A percentile compares a stretch with the other conserved stretches of the same genome.
phyloP scores from a whole-genome alignment of 2,888 invertebrate genomes.

The Ceriagrion tenellum region DNA sequence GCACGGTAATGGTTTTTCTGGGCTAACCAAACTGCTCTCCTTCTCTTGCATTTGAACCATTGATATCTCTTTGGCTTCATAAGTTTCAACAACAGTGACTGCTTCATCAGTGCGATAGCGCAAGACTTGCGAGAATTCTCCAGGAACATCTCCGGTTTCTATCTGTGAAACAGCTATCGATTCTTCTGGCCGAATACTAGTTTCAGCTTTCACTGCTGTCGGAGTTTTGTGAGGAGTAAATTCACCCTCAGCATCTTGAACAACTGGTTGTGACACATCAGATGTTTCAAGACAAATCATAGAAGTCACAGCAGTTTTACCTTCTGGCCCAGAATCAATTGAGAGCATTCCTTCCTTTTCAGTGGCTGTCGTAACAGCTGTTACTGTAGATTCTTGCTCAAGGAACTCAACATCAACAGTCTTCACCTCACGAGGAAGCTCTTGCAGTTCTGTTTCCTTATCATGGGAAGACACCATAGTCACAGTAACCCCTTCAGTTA shows the following conservation, averaged over 20 bases:
- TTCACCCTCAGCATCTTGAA: constrained; percentile 85
- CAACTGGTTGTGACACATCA: constrained; percentile 80
- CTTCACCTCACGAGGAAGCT: constrained; percentile 79
- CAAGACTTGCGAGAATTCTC: constrained; percentile 79
- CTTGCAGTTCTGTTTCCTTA: constrained; percentile 81
- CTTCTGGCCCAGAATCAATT: constrained; percentile 77
- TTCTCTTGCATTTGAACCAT: constrained; percentile 84
- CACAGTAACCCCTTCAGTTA: constrained; percentile 80
- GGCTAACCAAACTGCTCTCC: constrained; percentile 79
- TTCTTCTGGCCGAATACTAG: constrained; percentile 81
- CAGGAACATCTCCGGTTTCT: constrained; percentile 80
- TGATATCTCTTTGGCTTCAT: constrained; percentile 83
- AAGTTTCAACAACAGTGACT: constrained; percentile 80
- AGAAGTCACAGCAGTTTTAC: constrained; percentile 76
- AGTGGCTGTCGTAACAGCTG: constrained; percentile 80
- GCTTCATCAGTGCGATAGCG: constrained; percentile 81
- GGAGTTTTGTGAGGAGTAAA: constrained; percentile 80
- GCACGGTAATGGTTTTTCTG: constrained; percentile 76
- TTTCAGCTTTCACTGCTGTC: constrained; percentile 80
- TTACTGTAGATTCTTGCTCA: constrained; percentile 82
- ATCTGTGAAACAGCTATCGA: constrained; percentile 82
- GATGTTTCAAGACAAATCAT: constrained; percentile 82
- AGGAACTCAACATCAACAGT: constrained; percentile 82
- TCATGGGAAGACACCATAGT: constrained; percentile 84
- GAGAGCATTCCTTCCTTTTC: constrained; percentile 82